phyloP scores from a whole-genome alignment of 2,797 vertebrate genomes.

The Anguilla megastoma region DNA sequence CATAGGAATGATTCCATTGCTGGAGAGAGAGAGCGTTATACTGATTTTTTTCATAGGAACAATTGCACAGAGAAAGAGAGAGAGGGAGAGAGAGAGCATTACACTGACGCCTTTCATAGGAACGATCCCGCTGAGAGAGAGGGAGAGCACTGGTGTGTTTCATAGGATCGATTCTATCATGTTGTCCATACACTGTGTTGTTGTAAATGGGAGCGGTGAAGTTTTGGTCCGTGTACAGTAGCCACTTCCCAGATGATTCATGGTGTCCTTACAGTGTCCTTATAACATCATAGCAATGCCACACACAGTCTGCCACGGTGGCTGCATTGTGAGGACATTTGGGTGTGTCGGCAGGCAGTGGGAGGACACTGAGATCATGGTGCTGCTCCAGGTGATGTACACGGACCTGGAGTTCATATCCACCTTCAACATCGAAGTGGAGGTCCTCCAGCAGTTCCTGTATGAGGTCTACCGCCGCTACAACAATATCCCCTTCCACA shows the following conservation, averaged over 20 bases:
- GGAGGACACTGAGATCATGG: slow-evolving; percentile 82
- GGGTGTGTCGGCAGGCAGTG: slow-evolving; percentile 70
- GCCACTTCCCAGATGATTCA: not conserved
- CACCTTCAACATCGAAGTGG: slow-evolving; percentile 72
- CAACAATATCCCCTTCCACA: slow-evolving; percentile 83
- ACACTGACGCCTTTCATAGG: not conserved
- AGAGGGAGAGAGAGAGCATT: not conserved
- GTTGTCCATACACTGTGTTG: not conserved
- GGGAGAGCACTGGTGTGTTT: not conserved
- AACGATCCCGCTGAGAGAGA: not conserved
- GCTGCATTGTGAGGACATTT: not conserved
- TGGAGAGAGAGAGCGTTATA: not conserved
- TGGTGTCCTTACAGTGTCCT: not conserved
- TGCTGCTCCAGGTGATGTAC: slow-evolving; percentile 80
- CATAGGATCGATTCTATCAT: not conserved
- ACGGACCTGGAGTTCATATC: slow-evolving; percentile 73
- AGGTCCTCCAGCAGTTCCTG: slow-evolving; percentile 75
- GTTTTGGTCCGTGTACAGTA: not conserved
- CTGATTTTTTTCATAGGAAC: not conserved
- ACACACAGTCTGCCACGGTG: not conserved
- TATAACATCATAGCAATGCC: not conserved
- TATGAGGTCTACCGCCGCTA: slow-evolving; percentile 74
- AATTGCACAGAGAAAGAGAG: no score
- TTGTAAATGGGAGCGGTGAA: not conserved
- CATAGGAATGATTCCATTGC: no score